Evolutionary conservation across 1,140 invertebrate species (phyloP).

Genomic region (Cydia amplana): DNA sequence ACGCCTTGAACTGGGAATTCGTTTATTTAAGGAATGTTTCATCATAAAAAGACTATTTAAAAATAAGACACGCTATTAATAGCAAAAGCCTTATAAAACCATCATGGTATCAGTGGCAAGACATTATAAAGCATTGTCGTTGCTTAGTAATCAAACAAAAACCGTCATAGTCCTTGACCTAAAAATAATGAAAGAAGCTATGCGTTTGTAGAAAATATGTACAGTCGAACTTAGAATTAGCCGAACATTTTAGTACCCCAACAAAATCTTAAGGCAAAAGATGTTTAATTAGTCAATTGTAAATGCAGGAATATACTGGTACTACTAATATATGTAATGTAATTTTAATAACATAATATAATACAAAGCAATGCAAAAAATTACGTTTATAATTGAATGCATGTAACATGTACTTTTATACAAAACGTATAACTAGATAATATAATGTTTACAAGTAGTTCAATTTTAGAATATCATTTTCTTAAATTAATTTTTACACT

Average conservation of each 20-base stretch:
- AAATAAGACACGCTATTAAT: no score
- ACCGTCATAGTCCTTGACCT: no score
- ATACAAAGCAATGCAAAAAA: neutral
- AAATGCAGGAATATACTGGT: neutral
- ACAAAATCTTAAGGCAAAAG: neutral
- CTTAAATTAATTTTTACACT: neutral
- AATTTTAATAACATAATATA: neutral
- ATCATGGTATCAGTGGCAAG: no score
- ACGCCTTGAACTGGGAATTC: no score
- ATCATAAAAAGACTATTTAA: no score
- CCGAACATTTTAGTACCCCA: neutral
- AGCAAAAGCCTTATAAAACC: no score
- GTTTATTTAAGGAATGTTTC: no score
- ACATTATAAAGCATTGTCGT: no score
- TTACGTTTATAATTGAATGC: neutral
- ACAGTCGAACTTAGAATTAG: neutral
- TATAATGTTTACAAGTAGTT: neutral
- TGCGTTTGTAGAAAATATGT: neutral
- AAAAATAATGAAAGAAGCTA: no score
- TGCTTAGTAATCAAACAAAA: no score
- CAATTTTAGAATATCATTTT: conserved; percentile 9
- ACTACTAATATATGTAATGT: neutral
- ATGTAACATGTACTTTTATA: neutral
- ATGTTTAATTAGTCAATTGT: neutral
- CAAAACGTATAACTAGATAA: neutral